A percentile compares a stretch with the other conserved stretches of the same genome.
phyloP scores from a whole-genome alignment of 2,888 invertebrate species.

The Xanthorhoe designata region DNA sequence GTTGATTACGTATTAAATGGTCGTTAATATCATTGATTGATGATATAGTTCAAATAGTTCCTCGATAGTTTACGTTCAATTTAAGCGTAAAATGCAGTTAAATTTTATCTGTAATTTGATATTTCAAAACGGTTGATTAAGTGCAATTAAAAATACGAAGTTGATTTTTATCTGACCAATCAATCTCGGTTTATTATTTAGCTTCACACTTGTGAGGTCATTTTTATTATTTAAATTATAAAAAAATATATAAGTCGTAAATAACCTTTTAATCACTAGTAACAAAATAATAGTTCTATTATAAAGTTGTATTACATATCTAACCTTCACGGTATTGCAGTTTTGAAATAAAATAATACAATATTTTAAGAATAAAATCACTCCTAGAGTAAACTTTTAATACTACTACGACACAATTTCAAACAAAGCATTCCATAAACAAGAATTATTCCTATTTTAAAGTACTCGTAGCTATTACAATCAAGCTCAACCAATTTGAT shows the following conservation, averaged over 20 bases:
- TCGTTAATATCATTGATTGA: conserved; percentile 40
- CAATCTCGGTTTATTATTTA: conserved; percentile 28
- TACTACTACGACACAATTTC: too few relatives aligned
- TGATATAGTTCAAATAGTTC: conserved; percentile 26
- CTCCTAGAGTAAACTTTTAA: too few relatives aligned
- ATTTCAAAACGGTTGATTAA: conserved; percentile 24
- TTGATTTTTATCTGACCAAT: conserved; percentile 43
- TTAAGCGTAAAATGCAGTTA: conserved; percentile 29
- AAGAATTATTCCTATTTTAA: too few relatives aligned
- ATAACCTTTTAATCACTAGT: not conserved
- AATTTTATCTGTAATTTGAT: conserved; percentile 24
- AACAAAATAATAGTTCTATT: not conserved
- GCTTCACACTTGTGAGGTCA: conserved; percentile 28
- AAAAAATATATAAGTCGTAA: not conserved
- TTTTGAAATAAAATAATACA: too few relatives aligned
- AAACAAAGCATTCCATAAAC: too few relatives aligned
- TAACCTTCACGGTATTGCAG: not conserved
- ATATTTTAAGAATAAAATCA: too few relatives aligned
- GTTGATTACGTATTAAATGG: conserved; percentile 34
- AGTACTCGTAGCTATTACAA: too few relatives aligned
- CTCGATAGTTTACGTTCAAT: conserved; percentile 15
- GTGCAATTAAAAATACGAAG: conserved; percentile 28
- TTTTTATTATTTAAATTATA: conserved; percentile 1
- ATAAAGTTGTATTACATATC: not conserved
- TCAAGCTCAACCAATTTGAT: too few relatives aligned